Conservation (phyloP, 2,797 vertebrate species). For the Chaenodraco wilsoni region DNA sequence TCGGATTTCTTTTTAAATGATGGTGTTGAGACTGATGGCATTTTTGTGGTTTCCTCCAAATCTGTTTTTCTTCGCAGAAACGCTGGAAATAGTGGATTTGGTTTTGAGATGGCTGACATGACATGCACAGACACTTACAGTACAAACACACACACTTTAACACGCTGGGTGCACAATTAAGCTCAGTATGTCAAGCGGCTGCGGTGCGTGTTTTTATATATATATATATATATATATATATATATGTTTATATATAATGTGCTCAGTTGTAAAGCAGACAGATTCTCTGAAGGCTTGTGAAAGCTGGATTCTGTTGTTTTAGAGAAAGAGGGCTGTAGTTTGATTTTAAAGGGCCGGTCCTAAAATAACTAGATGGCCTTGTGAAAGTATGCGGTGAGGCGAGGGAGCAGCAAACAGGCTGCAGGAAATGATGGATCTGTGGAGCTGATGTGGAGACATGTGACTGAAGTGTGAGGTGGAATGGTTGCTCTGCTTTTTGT, state of each 20-base stretch:
- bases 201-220: conserved; percentile 26
- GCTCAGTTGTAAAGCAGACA: conserved; percentile 50
- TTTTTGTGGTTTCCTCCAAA: conserved; percentile 80
- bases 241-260: no score
- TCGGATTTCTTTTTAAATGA: conserved; percentile 75
- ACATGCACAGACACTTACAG: conserved; percentile 50
- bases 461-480: conserved; percentile 15
- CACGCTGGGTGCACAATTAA: conserved; percentile 32
- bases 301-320: conserved; percentile 72
- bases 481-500: conserved; percentile 2
- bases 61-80: conserved; percentile 68
- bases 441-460: conserved; percentile 16
- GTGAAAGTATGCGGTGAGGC: conserved; percentile 72
- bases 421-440: conserved; percentile 64
- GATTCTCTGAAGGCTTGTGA: conserved; percentile 62
- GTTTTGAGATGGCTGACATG: conserved; percentile 50
- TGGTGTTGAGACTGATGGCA: conserved; percentile 68
- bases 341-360: conserved; percentile 71
- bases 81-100: conserved; percentile 65
- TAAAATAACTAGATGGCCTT: conserved; percentile 78
- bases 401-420: conserved; percentile 49
- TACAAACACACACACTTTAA: conserved; percentile 35
- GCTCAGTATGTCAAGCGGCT: conserved; percentile 38
- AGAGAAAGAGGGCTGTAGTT: conserved; percentile 58
- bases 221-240: no score